phyloP scores from a whole-genome alignment of 1,140 invertebrate species.

The Cherax quadricarinatus region DNA sequence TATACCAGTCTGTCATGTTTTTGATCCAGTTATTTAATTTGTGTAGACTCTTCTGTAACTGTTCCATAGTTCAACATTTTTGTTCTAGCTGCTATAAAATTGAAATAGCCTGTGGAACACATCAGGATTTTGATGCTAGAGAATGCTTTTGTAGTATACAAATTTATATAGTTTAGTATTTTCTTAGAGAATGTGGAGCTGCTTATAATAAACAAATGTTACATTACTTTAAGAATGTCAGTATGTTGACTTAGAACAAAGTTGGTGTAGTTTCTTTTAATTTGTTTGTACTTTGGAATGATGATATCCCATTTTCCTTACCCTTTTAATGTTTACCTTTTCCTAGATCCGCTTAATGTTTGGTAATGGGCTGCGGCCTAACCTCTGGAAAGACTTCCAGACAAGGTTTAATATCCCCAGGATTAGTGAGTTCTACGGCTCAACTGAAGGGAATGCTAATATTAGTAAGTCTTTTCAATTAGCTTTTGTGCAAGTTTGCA shows the following conservation, averaged over 20 bases:
- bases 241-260: not conserved
- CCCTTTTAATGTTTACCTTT: conserved; percentile 1
- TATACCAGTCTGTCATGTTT: too few relatives aligned
- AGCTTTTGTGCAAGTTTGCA: not conserved
- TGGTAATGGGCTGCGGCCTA: conserved; percentile 80
- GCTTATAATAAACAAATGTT: too few relatives aligned
- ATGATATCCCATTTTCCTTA: not conserved
- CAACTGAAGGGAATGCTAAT: conserved; percentile 81
- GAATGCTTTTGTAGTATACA: too few relatives aligned
- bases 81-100: too few relatives aligned
- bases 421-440: conserved; percentile 81
- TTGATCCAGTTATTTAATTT: too few relatives aligned
- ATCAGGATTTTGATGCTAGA: too few relatives aligned
- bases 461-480: conserved; percentile 60
- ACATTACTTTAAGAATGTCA: not conserved
- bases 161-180: too few relatives aligned
- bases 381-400: conserved; percentile 80
- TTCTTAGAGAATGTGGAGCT: too few relatives aligned
- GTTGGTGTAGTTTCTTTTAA: not conserved
- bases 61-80: too few relatives aligned
- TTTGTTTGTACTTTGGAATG: not conserved
- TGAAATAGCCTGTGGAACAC: too few relatives aligned
- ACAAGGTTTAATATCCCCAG: conserved; percentile 79
- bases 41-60: too few relatives aligned
- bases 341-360: conserved; percentile 78